Percentiles rank a stretch among this genome's conserved stretches.
Evolutionary conservation across 1,140 invertebrate genomes (phyloP).

Genomic region (Hycleus cichorii): DNA sequence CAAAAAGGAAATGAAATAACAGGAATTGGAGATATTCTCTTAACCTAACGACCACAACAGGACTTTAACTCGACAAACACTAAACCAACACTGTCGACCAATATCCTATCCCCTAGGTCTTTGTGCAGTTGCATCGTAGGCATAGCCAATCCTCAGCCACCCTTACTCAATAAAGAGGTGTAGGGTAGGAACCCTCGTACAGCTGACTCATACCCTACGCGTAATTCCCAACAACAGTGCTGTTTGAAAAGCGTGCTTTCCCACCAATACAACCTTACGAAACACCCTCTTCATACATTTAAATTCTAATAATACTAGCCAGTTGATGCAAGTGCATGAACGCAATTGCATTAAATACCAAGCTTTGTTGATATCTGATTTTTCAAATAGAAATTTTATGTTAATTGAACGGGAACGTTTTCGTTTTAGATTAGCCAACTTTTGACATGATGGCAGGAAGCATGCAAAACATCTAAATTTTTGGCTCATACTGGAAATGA

Average conservation of each 20-base stretch:
- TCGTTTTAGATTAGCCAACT: background rate
- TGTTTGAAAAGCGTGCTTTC: slow-evolving; percentile 8
- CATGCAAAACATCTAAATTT: background rate
- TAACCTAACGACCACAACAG: slow-evolving; percentile 39
- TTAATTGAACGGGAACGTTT: no score
- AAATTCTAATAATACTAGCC: no score
- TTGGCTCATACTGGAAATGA: no score
- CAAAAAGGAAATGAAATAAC: background rate
- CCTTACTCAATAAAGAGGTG: slow-evolving; percentile 42
- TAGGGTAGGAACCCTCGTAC: slow-evolving; percentile 34
- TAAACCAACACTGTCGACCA: slow-evolving; percentile 37
- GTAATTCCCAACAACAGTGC: slow-evolving; percentile 12
- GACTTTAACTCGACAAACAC: slow-evolving; percentile 41
- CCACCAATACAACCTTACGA: background rate
- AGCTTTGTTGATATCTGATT: no score
- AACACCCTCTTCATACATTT: no score
- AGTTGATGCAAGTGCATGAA: no score
- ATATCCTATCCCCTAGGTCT: slow-evolving; percentile 32
- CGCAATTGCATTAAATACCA: no score
- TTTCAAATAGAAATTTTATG: no score
- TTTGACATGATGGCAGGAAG: background rate
- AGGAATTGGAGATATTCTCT: background rate
- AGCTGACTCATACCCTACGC: slow-evolving; percentile 36
- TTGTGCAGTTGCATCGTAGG: slow-evolving; percentile 37
- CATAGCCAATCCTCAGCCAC: slow-evolving; percentile 39